Evolutionary conservation across 2,797 vertebrate species (phyloP), one percentile per base, ranked within the genome.

Genomic region (Tarsius wallacei): DNA sequence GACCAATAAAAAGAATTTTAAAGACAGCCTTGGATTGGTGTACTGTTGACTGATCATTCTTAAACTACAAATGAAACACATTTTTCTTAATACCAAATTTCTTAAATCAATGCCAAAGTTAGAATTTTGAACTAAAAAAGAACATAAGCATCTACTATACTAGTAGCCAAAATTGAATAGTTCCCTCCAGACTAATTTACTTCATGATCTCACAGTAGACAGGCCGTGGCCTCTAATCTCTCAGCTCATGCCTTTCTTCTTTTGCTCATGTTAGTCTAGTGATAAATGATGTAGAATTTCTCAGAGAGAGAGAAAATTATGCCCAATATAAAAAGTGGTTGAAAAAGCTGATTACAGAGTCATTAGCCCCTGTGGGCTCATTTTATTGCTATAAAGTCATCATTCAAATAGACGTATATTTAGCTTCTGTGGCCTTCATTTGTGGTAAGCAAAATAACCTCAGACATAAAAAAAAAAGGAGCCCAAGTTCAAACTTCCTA

Each of bases 231-330:
- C 91, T 93, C 94, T 88, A 88, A 88, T 97, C 97, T 96, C 91
- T 95, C 53, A 42, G 96, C 81, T 96, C 87, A 26, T 83, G 96
- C 91, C 93, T 97, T 95, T 97, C 92, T 73, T 80, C 87, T 80
- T 96, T 94, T 22, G 11, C 92, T 94, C 97, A 97, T 31, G 95
- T 98, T 98, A 98, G 96, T 93, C 94, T 97, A 85, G 94, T 98
- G 98, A 98, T 97, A 97, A 98, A 98, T 98, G 97, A 97, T 98
- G 93, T 96, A 92, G 97, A 97, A 94, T 98, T 97, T 98, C 96
- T 98, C 73, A 95, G 95, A 98, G 97, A 98, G 96, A 93, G 96
- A 96, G 96, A 97, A 97, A 98, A 97, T 97, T 97, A 98, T 96
- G 94, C 96, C 94, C 95, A 97, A 97, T 97, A 97, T 97, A 97